phyloP scores from a whole-genome alignment of 2,113 vertebrate genomes.

The Phalacrocorax brasilianus region DNA sequence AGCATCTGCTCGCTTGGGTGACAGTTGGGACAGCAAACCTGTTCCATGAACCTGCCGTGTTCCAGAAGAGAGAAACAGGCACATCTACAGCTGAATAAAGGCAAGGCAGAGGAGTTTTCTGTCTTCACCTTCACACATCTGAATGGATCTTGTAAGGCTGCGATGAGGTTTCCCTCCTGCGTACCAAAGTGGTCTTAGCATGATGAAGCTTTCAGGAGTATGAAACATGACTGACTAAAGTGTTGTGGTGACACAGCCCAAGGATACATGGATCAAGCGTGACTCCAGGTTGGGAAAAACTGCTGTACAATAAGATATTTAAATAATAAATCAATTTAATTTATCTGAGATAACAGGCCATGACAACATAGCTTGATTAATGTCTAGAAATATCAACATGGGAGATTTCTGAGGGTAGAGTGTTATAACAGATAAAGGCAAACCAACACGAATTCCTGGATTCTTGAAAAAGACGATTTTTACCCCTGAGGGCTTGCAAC shows the following conservation, averaged over 20 bases:
- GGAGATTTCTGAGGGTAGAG: background rate
- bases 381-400: background rate
- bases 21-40: background rate
- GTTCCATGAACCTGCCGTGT: accelerated
- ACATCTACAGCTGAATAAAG: background rate
- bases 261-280: background rate
- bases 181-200: background rate
- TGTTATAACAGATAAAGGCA: background rate
- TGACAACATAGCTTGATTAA: background rate
- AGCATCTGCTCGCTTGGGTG: background rate
- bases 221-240: background rate
- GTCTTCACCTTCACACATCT: background rate
- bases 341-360: background rate
- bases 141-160: background rate
- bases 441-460: background rate
- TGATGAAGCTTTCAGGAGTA: background rate
- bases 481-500: background rate
- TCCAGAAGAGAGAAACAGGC: background rate
- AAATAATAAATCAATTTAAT: background rate
- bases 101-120: background rate
- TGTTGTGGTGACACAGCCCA: background rate
- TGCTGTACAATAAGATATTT: background rate
- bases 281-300: background rate
- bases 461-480: background rate
- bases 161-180: background rate